Evolutionary conservation across 2,113 vertebrate species (phyloP), one percentile per base, ranked within the genome.

Genomic region (Cephalopterus ornatus): DNA sequence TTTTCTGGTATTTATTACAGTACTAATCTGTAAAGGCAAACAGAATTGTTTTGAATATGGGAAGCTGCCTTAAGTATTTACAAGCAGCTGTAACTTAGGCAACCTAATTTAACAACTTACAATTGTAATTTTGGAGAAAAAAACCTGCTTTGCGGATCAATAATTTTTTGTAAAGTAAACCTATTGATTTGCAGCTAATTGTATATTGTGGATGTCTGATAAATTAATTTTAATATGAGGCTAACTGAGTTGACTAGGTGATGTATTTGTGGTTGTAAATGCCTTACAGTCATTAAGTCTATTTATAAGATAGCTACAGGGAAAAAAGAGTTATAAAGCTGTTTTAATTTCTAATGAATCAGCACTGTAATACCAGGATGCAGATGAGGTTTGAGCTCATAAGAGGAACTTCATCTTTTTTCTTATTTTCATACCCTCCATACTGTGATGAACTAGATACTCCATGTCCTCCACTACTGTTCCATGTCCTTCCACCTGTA

Each of bases 171-270:
- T 90, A 89, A 97, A 98, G 92, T 96, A 96, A 97, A 91, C 85
- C 20, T 95, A 70, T 93, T 97, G 94, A 96, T 95, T 96, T 97
- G 92, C 85, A 97, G 86, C 85, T 98, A 97, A 97, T 98, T 97
- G 74, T 95, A 72, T 97, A 83, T 96, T 93, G 96, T 44, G 22
- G 66, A 95, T 92, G 52, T 65, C 83, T 92, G 96, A 93, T 95
- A 94, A 97, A 95, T 93, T 96, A 77, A 94, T 97, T 97, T 97
- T 96, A 93, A 83, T 95, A 91, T 90, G 85, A 85, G 55, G 88
- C 92, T 81, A 66, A 58, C 70, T 67, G 56, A 89, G 74, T 95
- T 94, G 95, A 80, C 85, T 91, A 91, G 95, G 79, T 95, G 88
- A 91, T 93, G 39, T 95, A 81, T 95, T 92, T 96, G 63, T 76